Base-by-base conservation (phyloP, 2,797 vertebrate species). In the Silurus aristotelis region DNA sequence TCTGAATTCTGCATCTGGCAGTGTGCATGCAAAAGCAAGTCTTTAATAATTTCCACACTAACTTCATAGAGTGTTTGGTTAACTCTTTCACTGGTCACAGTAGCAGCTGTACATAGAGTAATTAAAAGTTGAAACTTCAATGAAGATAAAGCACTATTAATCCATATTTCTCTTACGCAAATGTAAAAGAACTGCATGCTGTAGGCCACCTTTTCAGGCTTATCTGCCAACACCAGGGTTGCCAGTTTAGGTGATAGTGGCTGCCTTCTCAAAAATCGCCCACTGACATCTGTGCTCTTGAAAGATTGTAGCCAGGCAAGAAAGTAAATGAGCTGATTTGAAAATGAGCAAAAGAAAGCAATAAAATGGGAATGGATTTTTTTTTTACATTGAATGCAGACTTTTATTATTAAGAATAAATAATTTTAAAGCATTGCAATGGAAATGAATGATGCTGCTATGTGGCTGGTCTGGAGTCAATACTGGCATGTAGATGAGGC, bases 401-500 rank as follows among this genome's bases (percentile, higher is more conserved):
- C 31, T 38, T 25, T 55, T 70, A 48, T 55, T 55, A 4, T 63
- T 66, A 82, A 60, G 13, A 67, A 60, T 68, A 75, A 67, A 77
- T 61, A 7, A 31, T 66, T 43, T 43, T 56, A 56, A 68, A 27
- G 5, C 17, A 20, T 22, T 56, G 48, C 68, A 25, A 82, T n/a
- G 38, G n/a, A 81, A 82, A 43, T 58, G 48, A 81, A 56, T 82
- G 61, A 38, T 63, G 48, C 22, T 27, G 56, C 13, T 58, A 10
- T 77, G 56, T 60, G 75, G 61, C 80, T 83, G 31, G n/a, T 87
- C 60, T 64, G 68, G 67, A 85, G 27, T 71, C 77, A 67, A 67
- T 22, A 22, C 43, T 86, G 55, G 92, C 92, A 92, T 94, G 93
- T 94, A 93, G 92, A 94, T 93, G 92, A 94, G 93, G 93, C 96